Evolutionary conservation across 2,888 invertebrate genomes (phyloP).

Genomic region (Mechanitis mazaeus): DNA sequence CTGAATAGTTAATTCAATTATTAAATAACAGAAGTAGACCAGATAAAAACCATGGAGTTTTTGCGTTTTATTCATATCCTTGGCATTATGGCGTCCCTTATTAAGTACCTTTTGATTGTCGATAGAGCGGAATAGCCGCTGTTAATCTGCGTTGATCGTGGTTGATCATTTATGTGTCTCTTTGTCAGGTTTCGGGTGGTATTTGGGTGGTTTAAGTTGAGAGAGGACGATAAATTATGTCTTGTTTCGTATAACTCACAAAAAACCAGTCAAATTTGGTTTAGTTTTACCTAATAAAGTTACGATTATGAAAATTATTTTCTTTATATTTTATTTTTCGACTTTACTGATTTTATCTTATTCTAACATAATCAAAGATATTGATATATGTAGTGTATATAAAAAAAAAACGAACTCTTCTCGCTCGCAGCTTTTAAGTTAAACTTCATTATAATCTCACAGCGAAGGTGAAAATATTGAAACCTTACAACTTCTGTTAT

Average conservation of each 20-base stretch:
- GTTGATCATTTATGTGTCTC: slow-evolving; percentile 55
- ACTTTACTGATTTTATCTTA: too few species aligned
- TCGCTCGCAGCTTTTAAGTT: slow-evolving; percentile 5
- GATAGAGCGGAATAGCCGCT: slow-evolving; percentile 57
- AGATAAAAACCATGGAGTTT: slow-evolving; percentile 36
- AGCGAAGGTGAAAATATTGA: slow-evolving; percentile 30
- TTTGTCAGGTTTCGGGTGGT: slow-evolving; percentile 39
- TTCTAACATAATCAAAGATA: too few species aligned
- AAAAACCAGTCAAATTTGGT: too few species aligned
- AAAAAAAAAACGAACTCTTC: too few species aligned
- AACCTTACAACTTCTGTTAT: slow-evolving; percentile 27
- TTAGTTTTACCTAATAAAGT: too few species aligned
- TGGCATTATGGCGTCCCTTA: slow-evolving; percentile 28
- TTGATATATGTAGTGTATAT: too few species aligned
- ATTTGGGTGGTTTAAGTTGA: slow-evolving; percentile 35
- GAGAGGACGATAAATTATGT: background rate
- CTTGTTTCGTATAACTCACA: too few species aligned
- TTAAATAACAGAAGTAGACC: slow-evolving; percentile 36
- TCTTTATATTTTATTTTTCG: too few species aligned
- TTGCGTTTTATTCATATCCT: slow-evolving; percentile 35
- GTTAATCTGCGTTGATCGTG: slow-evolving; percentile 63
- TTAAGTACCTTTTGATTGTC: slow-evolving; percentile 54
- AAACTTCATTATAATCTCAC: slow-evolving; percentile 17
- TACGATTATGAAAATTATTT: too few species aligned
- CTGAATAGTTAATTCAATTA: slow-evolving; percentile 46